Base-by-base conservation (phyloP, 2,797 vertebrate genomes). In the Novumbra hubbsi region DNA sequence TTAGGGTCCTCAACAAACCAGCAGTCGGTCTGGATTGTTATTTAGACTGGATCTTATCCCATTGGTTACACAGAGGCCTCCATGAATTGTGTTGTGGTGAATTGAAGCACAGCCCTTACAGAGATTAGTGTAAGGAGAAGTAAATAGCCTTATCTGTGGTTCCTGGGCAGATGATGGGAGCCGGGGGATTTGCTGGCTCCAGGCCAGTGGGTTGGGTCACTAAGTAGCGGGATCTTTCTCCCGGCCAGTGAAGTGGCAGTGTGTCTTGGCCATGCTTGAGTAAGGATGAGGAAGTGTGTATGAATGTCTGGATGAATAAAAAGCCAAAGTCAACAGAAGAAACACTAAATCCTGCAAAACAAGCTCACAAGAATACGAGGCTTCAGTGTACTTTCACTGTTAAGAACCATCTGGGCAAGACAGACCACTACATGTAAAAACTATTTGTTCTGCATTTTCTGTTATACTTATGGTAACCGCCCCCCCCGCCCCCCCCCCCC, bases 31-130 rank as follows among this genome's bases (percentile, higher is more conserved):
- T 32, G 15, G 15, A 32, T 28, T 28, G 28, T 68, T 71, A 30
- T 70, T 28, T 71, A 27, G 71, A 70, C 24, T 65, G 49, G 2
- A 48, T n/a, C 49, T 74, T 63, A 70, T 78, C 70, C 30, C 68
- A 64, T 50, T 45, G 48, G 68, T 71, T 70, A 69, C 45, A 69
- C 66, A 19, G 57, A 24, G 21, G 24, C 41, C 24, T 69, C 12
- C 16, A 28, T 15, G 8, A 28, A 49, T 48, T 48, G 19, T 68
- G 41, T 50, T 48, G 41, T 48, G 24, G 67, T 69, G 68, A 48
- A 19, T 4, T 7, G 4, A 30, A 30, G 67, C 21, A 16, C 6
- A 27, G 41, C 16, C 15, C 34, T 38, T 49, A 27, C 21, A 24
- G 17, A 34, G 41, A 49, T 50, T 27, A 28, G 24, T 7, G 12